Evolutionary conservation across 2,888 invertebrate species (phyloP).

Genomic region (Pyrgus malvae): DNA sequence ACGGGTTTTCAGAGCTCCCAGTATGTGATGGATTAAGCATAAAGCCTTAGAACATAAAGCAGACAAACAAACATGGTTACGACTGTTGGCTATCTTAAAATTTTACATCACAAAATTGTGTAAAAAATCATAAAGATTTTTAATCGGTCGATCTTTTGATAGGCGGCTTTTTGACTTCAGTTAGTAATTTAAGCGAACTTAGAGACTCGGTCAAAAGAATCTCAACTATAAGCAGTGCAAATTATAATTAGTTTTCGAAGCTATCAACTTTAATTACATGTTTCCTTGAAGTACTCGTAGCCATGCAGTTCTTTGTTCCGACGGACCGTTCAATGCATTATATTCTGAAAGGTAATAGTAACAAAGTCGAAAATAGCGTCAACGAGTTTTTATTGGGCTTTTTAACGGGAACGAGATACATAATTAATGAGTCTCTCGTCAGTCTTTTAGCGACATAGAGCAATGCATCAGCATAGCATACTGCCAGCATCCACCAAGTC

Average conservation of each 20-base stretch:
- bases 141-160: no score
- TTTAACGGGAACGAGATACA: slow-evolving; percentile 21
- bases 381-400: slow-evolving; percentile 8
- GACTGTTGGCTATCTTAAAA: no score
- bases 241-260: slow-evolving; percentile 17
- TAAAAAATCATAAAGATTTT: no score
- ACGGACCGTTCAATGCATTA: not conserved
- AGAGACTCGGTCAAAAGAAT: slow-evolving; percentile 4
- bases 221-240: not conserved
- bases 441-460: slow-evolving; percentile 8
- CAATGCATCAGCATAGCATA: no score
- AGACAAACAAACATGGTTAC: no score
- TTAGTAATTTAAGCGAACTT: not conserved
- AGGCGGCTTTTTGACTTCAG: no score
- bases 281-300: slow-evolving; percentile 9
- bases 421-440: slow-evolving; percentile 19
- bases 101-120: no score
- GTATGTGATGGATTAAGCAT: no score
- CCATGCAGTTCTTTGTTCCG: slow-evolving; percentile 6
- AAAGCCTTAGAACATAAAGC: no score
- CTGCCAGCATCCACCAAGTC: no score
- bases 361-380: slow-evolving; percentile 8
- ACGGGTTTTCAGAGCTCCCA: no score
- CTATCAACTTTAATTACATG: slow-evolving; percentile 23
- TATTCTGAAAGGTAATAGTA: not conserved